Conservation (phyloP, 2,888 invertebrate genomes). For the Hydriomena furcata region DNA sequence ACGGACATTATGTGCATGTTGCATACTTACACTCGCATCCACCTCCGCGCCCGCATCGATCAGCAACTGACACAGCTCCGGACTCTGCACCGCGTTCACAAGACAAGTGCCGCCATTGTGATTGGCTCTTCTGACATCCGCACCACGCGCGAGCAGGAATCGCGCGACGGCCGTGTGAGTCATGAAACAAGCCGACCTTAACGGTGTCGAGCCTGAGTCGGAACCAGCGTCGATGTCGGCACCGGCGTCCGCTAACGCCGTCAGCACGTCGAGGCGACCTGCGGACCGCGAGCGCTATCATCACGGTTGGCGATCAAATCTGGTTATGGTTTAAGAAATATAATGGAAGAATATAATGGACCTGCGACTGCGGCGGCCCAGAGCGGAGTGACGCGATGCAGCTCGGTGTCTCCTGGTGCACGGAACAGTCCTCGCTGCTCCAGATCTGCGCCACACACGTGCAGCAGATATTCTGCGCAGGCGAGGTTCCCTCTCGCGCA, state of each 20-base stretch:
- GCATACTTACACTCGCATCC: no score
- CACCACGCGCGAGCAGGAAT: conserved; percentile 89
- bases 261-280: conserved; percentile 90
- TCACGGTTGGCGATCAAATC: no score
- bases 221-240: conserved; percentile 94
- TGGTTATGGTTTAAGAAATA: no score
- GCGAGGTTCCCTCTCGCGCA: conserved; percentile 91
- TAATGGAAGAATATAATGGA: no score
- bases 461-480: conserved; percentile 93
- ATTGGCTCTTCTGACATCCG: conserved; percentile 93
- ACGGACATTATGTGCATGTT: no score
- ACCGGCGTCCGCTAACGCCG: conserved; percentile 89
- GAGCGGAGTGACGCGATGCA: conserved; percentile 93
- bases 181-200: conserved; percentile 97
- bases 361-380: conserved; percentile 98
- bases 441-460: conserved; percentile 91
- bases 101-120: conserved; percentile 96
- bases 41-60: conserved; percentile 90
- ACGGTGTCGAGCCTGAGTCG: conserved; percentile 94
- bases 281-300: no score
- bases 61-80: conserved; percentile 90
- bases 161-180: conserved; percentile 91
- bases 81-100: conserved; percentile 96
- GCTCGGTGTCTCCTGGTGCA: conserved; percentile 89
- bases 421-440: conserved; percentile 94